Base-by-base conservation (phyloP, 1,140 invertebrate species). In the Drosophila aff. region DNA sequence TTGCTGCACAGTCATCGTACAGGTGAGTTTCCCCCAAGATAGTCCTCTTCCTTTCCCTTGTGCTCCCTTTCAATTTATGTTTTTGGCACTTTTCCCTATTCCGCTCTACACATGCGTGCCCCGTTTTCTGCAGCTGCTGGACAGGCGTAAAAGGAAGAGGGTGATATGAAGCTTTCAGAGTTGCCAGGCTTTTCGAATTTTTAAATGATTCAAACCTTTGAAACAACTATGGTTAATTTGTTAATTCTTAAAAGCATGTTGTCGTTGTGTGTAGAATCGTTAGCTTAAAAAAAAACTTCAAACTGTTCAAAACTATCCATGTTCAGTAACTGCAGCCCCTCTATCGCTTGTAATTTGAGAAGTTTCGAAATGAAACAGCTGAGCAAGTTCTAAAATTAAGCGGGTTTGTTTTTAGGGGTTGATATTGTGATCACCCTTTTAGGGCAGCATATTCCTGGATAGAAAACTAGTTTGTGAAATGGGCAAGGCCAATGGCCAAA, bases 1-100 rank as follows among this genome's bases (percentile, higher is more conserved):
- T 81, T 91, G 82, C 76, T 82, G 89, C 61, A 82, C 82, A 82
- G 79, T 92, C 59, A 86, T 92, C 72, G 82, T 90, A 72, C 80
- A 92, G 91, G 91, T 92, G 79, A 92, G 91, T 79, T 62, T 47
- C 11, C 21, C 31, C 31, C 36, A 64, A 40, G 33, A 38, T 21
- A 13, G 11, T 38, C 36, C 33, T 21, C 23, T 23, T 18, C 10
- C 18, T 13, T 36, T 36, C 40, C 38, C 46, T n/a, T n/a, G 18
- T n/a, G 26, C 28, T 23, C 7, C n/a, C 8, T 28, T 63, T 21
- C 41, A 43, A 41, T 46, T 47, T 47, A 26, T 41, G 53, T 52
- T 81, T 77, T 83, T 64, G 72, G 74, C 68, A 60, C 44, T 41
- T 69, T 81, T 77, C 31, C 49, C 38, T 31, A 23, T 21, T 36